Percentiles rank a stretch among this genome's conserved stretches.
These are phyloP conservation scores for Empidonax alnorum DNA, from an alignment of 2,113 vertebrate genomes.

Conservation along the genomic window DNA sequence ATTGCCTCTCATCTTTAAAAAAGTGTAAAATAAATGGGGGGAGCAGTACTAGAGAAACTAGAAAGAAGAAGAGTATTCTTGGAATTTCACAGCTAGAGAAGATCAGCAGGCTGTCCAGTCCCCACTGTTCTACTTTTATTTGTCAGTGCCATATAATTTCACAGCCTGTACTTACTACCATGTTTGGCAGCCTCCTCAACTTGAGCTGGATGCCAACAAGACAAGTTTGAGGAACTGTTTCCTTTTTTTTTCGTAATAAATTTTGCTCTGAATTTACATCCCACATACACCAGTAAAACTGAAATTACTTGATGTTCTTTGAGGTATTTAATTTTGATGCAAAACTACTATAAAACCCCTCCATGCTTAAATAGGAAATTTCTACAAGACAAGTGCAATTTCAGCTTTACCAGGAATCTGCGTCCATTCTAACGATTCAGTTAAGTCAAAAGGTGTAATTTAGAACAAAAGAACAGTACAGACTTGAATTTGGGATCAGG, in stretches of 20 bases:
- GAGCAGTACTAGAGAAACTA: background rate
- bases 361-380: background rate
- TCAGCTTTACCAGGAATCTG: background rate
- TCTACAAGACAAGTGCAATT: background rate
- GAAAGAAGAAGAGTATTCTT: background rate
- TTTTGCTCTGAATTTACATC: background rate
- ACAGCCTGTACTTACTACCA: background rate
- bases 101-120: background rate
- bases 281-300: background rate
- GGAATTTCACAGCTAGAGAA: background rate
- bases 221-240: background rate
- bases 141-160: background rate
- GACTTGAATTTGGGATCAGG: background rate
- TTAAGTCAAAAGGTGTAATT: background rate
- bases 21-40: fast-evolving
- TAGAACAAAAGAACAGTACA: background rate
- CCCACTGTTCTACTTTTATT: background rate
- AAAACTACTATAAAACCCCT: background rate
- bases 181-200: background rate
- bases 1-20: background rate
- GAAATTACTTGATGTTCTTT: background rate
- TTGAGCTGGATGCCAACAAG: background rate
- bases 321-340: background rate
- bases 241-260: background rate
- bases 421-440: background rate